Conservation (phyloP, 2,888 invertebrate genomes). For the Athalia circularis region DNA sequence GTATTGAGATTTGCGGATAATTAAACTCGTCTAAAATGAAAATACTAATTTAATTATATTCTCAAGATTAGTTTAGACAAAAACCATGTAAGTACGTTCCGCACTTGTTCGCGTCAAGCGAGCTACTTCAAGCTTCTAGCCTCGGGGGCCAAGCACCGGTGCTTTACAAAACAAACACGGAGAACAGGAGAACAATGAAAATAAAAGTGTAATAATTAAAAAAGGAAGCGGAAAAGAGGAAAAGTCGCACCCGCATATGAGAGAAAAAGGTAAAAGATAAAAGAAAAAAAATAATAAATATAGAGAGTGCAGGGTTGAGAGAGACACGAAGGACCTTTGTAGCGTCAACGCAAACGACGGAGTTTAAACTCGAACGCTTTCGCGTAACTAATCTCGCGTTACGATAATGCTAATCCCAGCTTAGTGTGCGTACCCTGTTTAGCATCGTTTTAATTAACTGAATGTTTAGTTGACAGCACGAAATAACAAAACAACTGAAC, state of each 20-base stretch:
- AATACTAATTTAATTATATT: slow-evolving; percentile 5
- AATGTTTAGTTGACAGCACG: slow-evolving; percentile 61
- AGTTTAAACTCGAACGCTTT: slow-evolving; percentile 41
- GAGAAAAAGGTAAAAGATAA: neutral
- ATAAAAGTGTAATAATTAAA: slow-evolving; percentile 2
- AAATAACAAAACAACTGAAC: slow-evolving; percentile 36
- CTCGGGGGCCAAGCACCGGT: slow-evolving; percentile 10
- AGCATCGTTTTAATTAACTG: slow-evolving; percentile 65
- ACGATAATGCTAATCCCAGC: slow-evolving; percentile 48
- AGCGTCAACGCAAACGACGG: slow-evolving; percentile 39
- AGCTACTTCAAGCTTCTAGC: neutral
- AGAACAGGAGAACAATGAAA: slow-evolving; percentile 12
- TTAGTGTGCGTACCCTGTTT: slow-evolving; percentile 43
- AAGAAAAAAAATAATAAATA: neutral
- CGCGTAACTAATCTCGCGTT: slow-evolving; percentile 44
- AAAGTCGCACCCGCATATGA: neutral
- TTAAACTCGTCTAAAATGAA: slow-evolving; percentile 1
- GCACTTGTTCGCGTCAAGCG: no score
- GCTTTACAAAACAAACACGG: slow-evolving; percentile 23
- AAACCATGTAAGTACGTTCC: neutral
- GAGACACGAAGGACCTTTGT: slow-evolving; percentile 34
- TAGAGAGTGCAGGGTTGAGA: slow-evolving; percentile 15
- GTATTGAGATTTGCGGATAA: neutral
- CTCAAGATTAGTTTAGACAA: neutral
- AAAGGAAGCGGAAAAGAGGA: no score